These are phyloP conservation scores for Drosophila percnosoma DNA, from an alignment of 2,888 invertebrate genomes.

Conservation along the genomic window DNA sequence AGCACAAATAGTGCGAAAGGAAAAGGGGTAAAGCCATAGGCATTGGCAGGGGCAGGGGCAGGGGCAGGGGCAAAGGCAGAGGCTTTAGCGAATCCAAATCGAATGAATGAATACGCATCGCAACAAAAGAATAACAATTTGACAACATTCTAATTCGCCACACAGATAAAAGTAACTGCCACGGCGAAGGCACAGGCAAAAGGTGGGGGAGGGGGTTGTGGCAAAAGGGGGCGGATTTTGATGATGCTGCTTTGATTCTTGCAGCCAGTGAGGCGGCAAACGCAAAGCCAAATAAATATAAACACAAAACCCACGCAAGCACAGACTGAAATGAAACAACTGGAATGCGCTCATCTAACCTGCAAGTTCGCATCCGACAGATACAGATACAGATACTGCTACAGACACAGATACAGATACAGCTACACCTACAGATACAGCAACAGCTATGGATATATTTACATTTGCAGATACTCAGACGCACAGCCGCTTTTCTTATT, in stretches of 20 bases:
- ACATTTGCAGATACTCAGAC: conserved; percentile 27
- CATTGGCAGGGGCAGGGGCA: conserved; percentile 1
- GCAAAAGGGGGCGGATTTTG: conserved; percentile 36
- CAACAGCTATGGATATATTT: conserved; percentile 29
- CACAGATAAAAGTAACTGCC: conserved; percentile 80
- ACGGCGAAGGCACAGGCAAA: conserved; percentile 10
- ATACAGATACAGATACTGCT: conserved; percentile 17
- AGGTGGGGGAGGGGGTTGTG: not conserved
- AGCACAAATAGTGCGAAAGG: conserved; percentile 29
- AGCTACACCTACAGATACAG: conserved; percentile 19
- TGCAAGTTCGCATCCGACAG: conserved; percentile 40
- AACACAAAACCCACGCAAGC: conserved; percentile 57
- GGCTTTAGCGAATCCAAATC: conserved; percentile 68
- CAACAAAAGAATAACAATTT: conserved; percentile 83
- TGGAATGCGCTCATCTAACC: conserved; percentile 30
- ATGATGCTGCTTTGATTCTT: conserved; percentile 69
- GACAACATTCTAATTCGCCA: conserved; percentile 85
- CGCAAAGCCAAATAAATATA: conserved; percentile 80
- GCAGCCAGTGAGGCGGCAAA: conserved; percentile 76
- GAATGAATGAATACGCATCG: conserved; percentile 80
- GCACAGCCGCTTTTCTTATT: conserved; percentile 1
- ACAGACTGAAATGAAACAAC: conserved; percentile 15
- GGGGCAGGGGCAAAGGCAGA: conserved; percentile 8
- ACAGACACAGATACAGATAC: not conserved
- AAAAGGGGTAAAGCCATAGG: conserved; percentile 67